A percentile compares a stretch with the other conserved stretches of the same genome.
phyloP scores from a whole-genome alignment of 2,113 vertebrate genomes.

The Eurypyga helias region DNA sequence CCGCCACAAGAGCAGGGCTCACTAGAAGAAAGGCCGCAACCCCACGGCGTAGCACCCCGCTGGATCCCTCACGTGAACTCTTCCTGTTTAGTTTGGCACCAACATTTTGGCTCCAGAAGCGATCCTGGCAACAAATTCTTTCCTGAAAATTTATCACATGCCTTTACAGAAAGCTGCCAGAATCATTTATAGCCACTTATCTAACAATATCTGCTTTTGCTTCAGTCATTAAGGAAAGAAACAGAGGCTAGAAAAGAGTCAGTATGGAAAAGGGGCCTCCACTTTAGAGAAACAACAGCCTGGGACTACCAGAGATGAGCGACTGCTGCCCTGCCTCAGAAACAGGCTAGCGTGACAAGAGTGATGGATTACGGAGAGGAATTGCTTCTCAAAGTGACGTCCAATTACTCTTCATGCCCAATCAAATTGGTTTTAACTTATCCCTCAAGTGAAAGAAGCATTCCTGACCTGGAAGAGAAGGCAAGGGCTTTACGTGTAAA shows the following conservation, averaged over 20 bases:
- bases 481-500: background rate
- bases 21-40: background rate
- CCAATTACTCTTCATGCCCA: conserved; percentile 40
- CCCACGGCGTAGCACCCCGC: background rate
- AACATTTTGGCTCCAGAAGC: conserved; percentile 1
- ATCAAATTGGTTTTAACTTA: conserved; percentile 52
- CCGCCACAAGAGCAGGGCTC: fast-evolving
- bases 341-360: conserved; percentile 36
- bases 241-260: conserved; percentile 2
- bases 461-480: conserved; percentile 14
- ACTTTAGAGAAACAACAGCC: background rate
- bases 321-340: conserved; percentile 11
- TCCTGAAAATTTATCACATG: conserved; percentile 29
- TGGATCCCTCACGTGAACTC: background rate
- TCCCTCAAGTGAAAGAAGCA: conserved; percentile 25
- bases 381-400: background rate
- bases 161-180: conserved; percentile 33
- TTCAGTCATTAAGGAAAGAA: conserved; percentile 41
- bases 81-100: background rate
- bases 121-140: conserved; percentile 12
- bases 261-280: background rate
- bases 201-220: conserved; percentile 45
- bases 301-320: fast-evolving
- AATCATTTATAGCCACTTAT: conserved; percentile 44
- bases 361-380: conserved; percentile 17